phyloP scores from a whole-genome alignment of 2,888 invertebrate species.

The Hypomecis atomaria region DNA sequence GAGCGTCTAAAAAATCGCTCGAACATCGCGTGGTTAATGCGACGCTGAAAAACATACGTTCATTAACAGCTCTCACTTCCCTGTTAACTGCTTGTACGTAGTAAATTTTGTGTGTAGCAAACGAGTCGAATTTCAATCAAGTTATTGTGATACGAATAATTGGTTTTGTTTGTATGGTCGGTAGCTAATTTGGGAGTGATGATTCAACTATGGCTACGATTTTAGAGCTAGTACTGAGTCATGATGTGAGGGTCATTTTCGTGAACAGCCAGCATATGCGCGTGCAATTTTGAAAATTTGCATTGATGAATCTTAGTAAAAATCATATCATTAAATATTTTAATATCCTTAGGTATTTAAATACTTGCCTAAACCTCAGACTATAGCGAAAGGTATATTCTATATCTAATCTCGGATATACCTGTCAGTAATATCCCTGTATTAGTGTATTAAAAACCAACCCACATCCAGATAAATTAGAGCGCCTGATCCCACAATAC shows the following conservation, averaged over 20 bases:
- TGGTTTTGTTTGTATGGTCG: no score
- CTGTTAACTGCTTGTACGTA: slow-evolving; percentile 2
- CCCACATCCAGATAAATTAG: neutral
- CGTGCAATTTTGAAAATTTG: no score
- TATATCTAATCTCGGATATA: neutral
- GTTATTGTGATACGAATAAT: neutral
- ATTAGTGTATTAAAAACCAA: no score
- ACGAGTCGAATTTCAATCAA: neutral
- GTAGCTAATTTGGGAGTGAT: neutral
- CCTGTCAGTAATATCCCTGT: neutral
- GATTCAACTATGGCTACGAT: neutral
- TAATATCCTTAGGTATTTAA: no score
- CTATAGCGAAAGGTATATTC: no score
- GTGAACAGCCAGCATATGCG: no score
- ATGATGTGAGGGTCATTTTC: no score
- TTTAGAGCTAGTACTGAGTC: no score
- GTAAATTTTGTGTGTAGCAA: slow-evolving; percentile 5
- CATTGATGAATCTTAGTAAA: no score
- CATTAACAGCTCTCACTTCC: slow-evolving; percentile 22
- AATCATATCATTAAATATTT: no score
- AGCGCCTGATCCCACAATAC: slow-evolving; percentile 12
- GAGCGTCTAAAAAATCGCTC: slow-evolving; percentile 33
- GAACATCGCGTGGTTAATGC: slow-evolving; percentile 31
- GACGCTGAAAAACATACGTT: slow-evolving; percentile 25
- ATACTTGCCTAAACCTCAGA: no score